Evolutionary conservation across 1,140 invertebrate species (phyloP), one percentile per base, ranked within the genome.

Genomic region (Hyposmocoma kahamanoa): DNA sequence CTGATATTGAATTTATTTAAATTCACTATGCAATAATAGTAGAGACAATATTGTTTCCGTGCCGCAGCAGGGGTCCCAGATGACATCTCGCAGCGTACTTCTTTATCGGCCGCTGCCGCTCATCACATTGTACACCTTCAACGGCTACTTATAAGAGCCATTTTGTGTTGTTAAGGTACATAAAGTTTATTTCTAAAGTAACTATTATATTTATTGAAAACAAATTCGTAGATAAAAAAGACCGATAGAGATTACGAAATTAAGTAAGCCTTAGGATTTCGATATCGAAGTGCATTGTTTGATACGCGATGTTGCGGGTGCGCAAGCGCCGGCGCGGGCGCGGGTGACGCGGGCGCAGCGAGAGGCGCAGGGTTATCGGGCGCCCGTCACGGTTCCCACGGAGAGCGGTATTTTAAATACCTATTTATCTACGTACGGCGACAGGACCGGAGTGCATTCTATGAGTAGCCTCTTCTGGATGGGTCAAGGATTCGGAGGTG

Each of bases 31-130:
- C 69, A 69, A 72, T 76, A n/a, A 81, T 71, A 67, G 65, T 64
- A 79, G 78, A 82, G 72, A 85, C 79, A 82, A 82, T 85, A 85
- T 81, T 85, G 82, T 83, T 85, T 70, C 64, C 79, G 70, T 67
- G 61, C 69, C 79, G 55, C 79, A 73, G 79, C 76, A 67, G 82
- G 82, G 59, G 62, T 65, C 58, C 71, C 59, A 85, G 82, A 85
- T 83, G 81, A 83, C 81, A 84, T 84, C 81, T 83, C 79, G 59
- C 82, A 80, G 82, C 79, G 71, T 83, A 62, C 71, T 62, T 75
- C 67, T 67, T 61, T 62, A 61, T 62, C 67, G 59, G 58, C 64
- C 60, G 49, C 47, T 69, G 53, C 19, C 18, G 18, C 18, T 10
- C 10, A 41, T 11, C 19, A 11, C 38, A 41, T 21, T 41, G 2